A percentile compares a stretch with the other conserved stretches of the same genome.
phyloP scores from a whole-genome alignment of 2,113 vertebrate genomes.

The Rhipidura dahli region DNA sequence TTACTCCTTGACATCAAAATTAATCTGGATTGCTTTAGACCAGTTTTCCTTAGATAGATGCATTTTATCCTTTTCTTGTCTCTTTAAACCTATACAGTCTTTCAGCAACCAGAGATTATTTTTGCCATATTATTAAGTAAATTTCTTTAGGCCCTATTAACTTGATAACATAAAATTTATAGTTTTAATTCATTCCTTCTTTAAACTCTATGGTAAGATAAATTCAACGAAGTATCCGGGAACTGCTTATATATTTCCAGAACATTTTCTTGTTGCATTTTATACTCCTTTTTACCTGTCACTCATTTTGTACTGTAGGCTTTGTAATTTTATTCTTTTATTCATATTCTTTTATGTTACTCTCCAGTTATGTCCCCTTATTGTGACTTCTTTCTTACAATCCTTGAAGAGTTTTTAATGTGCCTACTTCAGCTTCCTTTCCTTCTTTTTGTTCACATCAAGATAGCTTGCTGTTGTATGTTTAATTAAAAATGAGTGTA shows the following conservation, averaged over 20 bases:
- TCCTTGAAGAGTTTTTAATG: slow-evolving; percentile 15
- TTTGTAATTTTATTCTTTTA: slow-evolving; percentile 29
- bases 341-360: slow-evolving; percentile 20
- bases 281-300: background rate
- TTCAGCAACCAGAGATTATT: background rate
- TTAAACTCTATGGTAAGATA: background rate
- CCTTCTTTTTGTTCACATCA: slow-evolving; percentile 36
- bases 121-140: background rate
- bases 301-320: background rate
- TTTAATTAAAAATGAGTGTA: slow-evolving; percentile 53
- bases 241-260: background rate
- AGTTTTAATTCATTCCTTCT: background rate
- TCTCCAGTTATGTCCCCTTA: background rate
- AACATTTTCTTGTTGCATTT: background rate
- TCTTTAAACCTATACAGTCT: background rate
- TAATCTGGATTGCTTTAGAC: background rate
- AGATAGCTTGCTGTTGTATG: slow-evolving; percentile 31
- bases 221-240: background rate
- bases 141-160: background rate
- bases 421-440: slow-evolving; percentile 1
- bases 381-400: background rate
- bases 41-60: background rate
- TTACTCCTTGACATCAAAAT: background rate
- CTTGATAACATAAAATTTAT: background rate
- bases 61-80: background rate